Evolutionary conservation across 2,113 vertebrate genomes (phyloP).

Genomic region (Struthio camelus): DNA sequence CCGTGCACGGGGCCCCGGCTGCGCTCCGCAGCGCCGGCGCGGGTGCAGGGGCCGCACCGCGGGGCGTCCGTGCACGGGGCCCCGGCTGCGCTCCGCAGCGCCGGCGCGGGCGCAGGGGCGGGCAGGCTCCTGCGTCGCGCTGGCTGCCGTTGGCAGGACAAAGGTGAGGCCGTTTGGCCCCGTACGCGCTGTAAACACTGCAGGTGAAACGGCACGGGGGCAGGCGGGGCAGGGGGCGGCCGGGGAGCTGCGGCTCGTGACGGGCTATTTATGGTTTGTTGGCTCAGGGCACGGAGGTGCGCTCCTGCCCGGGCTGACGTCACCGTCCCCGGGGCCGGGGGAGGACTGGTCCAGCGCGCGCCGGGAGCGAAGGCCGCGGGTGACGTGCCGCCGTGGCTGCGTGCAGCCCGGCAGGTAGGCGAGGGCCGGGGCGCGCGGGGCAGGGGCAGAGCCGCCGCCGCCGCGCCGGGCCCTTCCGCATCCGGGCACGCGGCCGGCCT

Average conservation of each 20-base stretch:
- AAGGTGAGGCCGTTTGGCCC: neutral
- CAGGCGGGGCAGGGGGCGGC: neutral
- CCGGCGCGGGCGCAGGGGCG: too few species aligned
- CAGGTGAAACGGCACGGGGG: neutral
- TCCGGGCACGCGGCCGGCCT: neutral
- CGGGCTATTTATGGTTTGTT: neutral
- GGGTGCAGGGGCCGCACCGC: too few species aligned
- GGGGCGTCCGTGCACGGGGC: neutral
- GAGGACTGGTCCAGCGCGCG: neutral
- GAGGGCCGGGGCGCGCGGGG: neutral
- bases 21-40: neutral
- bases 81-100: neutral
- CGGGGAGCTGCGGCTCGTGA: neutral
- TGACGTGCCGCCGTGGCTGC: neutral
- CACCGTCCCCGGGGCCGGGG: accelerated
- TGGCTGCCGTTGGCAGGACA: neutral
- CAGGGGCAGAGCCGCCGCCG: neutral
- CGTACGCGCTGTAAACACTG: accelerated
- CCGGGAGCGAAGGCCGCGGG: neutral
- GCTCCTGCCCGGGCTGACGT: neutral
- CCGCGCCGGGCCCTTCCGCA: neutral
- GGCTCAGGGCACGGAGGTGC: neutral
- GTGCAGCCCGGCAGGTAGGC: constrained; percentile 54
- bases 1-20: neutral
- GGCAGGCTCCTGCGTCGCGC: neutral